Conservation (phyloP, 2,888 invertebrate genomes). For the Drosophila sordidapex region DNA sequence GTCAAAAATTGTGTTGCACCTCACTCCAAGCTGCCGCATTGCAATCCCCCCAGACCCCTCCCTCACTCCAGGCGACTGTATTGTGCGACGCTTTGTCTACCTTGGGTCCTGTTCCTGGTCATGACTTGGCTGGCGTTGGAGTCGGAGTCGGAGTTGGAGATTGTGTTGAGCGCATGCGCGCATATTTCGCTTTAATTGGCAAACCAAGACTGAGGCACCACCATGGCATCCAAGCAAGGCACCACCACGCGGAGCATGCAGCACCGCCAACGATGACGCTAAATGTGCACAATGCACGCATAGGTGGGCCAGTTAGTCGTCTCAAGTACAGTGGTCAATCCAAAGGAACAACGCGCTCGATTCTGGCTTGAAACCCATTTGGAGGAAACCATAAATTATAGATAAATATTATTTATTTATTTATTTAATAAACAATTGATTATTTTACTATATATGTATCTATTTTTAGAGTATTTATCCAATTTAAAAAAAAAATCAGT, state of each 20-base stretch:
- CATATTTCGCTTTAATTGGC: constrained; percentile 81
- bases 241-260: constrained; percentile 17
- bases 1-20: constrained; percentile 78
- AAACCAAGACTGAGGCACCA: constrained; percentile 44
- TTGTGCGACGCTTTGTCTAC: constrained; percentile 69
- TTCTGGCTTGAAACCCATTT: neutral
- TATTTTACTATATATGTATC: no score
- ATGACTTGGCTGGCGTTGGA: constrained; percentile 22
- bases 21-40: constrained; percentile 20
- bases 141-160: constrained; percentile 24
- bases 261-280: constrained; percentile 79
- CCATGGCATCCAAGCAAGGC: constrained; percentile 10
- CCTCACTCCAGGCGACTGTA: constrained; percentile 19
- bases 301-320: constrained; percentile 62
- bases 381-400: neutral
- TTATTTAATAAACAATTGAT: neutral
- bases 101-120: constrained; percentile 34
- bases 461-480: neutral
- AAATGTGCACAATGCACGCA: constrained; percentile 75
- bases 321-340: constrained; percentile 18
- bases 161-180: constrained; percentile 69
- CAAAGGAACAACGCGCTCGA: neutral
- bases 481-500: neutral
- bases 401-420: neutral
- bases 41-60: constrained; percentile 7